Evolutionary conservation across 2,888 invertebrate genomes (phyloP), one percentile per base, ranked within the genome.

Genomic region (Byasa hedistus): DNA sequence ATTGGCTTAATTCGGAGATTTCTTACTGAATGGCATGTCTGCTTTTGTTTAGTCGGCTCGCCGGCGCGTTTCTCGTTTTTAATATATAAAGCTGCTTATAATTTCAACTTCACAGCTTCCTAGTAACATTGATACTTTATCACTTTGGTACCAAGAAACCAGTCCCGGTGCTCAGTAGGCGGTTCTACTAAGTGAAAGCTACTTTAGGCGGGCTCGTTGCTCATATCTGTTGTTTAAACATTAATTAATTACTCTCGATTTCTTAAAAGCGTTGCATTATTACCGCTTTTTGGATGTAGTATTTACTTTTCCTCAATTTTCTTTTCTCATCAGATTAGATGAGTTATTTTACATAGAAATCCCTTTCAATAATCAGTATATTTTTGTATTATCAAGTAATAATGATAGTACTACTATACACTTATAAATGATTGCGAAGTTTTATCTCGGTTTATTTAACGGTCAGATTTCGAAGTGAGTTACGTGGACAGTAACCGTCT

Each of bases 171-270:
- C 62, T 69, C 75, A 75, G 86, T 83, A 80, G 84, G 84, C 81
- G 83, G 73, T 39, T 64, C 21, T 55, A 22, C 58, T 73, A 73
- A 86, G 89, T 87, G 89, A 89, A 89, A 89, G 88, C 84, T 79
- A 70, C 74, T 68, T 71, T 74, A 73, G 73, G 66, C 69, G 71
- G 75, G 78, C 77, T 66, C 66, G 44, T 79, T 78, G 77, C 79
- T 80, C 81, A 75, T 74, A 73, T 75, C 71, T 76, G 62, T 71
- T 83, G 79, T 81, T 85, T 82, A 78, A 73, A 78, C 77, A 78
- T 83, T 80, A 73, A 75, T 76, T 83, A 79, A 78, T 81, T 77
- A 79, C 74, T 71, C 68, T 63, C 66, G 59, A 55, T 66, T 72
- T 71, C 68, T 59, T 54, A 58, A 64, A 70, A 69, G 65, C 57